These are phyloP conservation scores for Bombus waltoni DNA, from an alignment of 1,140 invertebrate genomes.

Conservation along the genomic window DNA sequence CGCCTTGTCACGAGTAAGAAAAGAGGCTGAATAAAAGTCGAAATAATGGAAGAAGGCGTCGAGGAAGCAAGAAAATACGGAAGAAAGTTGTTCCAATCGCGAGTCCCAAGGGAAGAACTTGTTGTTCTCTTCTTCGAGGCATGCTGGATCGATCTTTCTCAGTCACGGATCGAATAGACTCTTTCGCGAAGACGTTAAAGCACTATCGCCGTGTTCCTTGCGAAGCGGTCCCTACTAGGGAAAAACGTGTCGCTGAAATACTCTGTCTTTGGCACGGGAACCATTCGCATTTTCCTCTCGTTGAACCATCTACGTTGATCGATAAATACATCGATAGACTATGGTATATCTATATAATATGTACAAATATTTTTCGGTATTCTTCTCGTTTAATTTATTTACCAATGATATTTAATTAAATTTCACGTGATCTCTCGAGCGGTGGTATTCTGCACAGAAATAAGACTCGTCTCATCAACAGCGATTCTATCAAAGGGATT, in stretches of 20 bases:
- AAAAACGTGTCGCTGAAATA: background rate
- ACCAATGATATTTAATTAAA: background rate
- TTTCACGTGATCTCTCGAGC: background rate
- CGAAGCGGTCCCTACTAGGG: fast-evolving
- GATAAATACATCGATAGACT: background rate
- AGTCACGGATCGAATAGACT: background rate
- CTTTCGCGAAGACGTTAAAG: background rate
- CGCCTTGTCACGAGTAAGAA: background rate
- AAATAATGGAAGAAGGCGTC: constrained; percentile 5
- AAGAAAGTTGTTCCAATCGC: background rate
- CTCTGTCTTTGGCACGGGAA: constrained; percentile 26
- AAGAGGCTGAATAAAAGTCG: background rate
- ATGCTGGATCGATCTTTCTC: background rate
- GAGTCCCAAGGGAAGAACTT: background rate
- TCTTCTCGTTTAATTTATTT: background rate
- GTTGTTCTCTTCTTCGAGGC: background rate
- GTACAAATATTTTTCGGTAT: background rate
- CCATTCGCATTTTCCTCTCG: no score
- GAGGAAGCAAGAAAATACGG: background rate
- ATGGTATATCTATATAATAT: background rate
- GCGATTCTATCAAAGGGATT: background rate
- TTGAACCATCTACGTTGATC: background rate
- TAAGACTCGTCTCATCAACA: background rate
- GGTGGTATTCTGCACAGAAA: background rate
- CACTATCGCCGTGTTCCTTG: background rate